These are phyloP conservation scores for Cheilosia vernalis DNA, from an alignment of 2,888 invertebrate species.

Conservation along the genomic window DNA sequence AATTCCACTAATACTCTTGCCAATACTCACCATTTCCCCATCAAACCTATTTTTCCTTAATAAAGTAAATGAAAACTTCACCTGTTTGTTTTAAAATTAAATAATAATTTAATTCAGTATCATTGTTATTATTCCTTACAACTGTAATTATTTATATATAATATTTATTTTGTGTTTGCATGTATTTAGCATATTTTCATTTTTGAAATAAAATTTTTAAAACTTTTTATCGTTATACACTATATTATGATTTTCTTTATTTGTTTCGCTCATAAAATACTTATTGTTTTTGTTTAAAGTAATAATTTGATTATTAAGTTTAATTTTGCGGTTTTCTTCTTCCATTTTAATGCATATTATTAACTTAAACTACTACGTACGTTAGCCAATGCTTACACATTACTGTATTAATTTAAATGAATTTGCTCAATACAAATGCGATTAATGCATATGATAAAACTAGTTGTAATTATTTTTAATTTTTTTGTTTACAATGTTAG, in stretches of 20 bases:
- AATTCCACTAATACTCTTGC: too few species aligned
- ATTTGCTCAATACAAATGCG: slow-evolving; percentile 45
- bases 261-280: slow-evolving; percentile 32
- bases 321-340: not conserved
- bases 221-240: slow-evolving; percentile 25
- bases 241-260: not conserved
- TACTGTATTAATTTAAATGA: slow-evolving; percentile 50
- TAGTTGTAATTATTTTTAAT: slow-evolving; percentile 37
- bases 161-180: slow-evolving; percentile 62
- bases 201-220: slow-evolving; percentile 34
- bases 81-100: slow-evolving; percentile 70
- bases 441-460: slow-evolving; percentile 40
- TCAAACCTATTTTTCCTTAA: too few species aligned
- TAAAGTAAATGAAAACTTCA: slow-evolving; percentile 1
- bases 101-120: slow-evolving; percentile 75
- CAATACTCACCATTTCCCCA: too few species aligned
- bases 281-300: slow-evolving; percentile 55
- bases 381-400: slow-evolving; percentile 68
- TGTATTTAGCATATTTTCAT: slow-evolving; percentile 68
- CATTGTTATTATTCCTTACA: slow-evolving; percentile 71
- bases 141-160: slow-evolving; percentile 57
- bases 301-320: slow-evolving; percentile 71
- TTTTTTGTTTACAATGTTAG: slow-evolving; percentile 31
- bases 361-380: slow-evolving; percentile 69
- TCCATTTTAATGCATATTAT: slow-evolving; percentile 20